These are phyloP conservation scores for Gila orcuttii DNA, from an alignment of 2,113 vertebrate species.

Conservation along the genomic window DNA sequence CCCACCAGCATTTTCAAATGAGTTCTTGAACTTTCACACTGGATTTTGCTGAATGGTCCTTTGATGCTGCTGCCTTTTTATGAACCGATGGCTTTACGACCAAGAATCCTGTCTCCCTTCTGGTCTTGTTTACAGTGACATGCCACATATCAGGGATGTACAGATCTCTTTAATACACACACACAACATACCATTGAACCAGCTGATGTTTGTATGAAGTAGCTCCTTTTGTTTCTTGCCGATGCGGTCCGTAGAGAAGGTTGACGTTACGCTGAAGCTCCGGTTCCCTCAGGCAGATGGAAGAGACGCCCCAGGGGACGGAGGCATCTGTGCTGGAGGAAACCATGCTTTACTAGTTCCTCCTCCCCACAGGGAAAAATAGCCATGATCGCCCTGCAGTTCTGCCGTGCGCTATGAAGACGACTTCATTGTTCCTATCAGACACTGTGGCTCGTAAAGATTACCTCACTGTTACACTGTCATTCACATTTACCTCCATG, in stretches of 20 bases:
- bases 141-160: slow-evolving; percentile 55
- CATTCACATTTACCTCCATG: slow-evolving; percentile 31
- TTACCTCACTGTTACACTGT: slow-evolving; percentile 46
- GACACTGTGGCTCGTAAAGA: slow-evolving; percentile 29
- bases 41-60: slow-evolving; percentile 55
- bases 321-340: slow-evolving; percentile 53
- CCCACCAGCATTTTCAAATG: slow-evolving; percentile 22
- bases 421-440: slow-evolving; percentile 44
- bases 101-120: slow-evolving; percentile 50
- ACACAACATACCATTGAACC: slow-evolving; percentile 51
- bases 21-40: slow-evolving; percentile 56
- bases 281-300: slow-evolving; percentile 46
- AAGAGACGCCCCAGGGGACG: slow-evolving; percentile 39
- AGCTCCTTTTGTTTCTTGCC: slow-evolving; percentile 30
- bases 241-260: slow-evolving; percentile 9
- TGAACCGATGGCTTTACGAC: slow-evolving; percentile 54
- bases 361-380: background rate
- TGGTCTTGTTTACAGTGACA: slow-evolving; percentile 55
- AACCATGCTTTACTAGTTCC: slow-evolving; percentile 52
- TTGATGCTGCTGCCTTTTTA: slow-evolving; percentile 60
- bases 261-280: slow-evolving; percentile 22
- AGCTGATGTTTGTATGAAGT: slow-evolving; percentile 58
- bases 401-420: slow-evolving; percentile 39
- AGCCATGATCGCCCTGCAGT: slow-evolving; percentile 22
- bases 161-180: slow-evolving; percentile 45